A percentile compares a stretch with the other conserved stretches of the same genome.
Evolutionary conservation across 1,140 invertebrate species (phyloP).

Genomic region (Drosophila eugracilis): DNA sequence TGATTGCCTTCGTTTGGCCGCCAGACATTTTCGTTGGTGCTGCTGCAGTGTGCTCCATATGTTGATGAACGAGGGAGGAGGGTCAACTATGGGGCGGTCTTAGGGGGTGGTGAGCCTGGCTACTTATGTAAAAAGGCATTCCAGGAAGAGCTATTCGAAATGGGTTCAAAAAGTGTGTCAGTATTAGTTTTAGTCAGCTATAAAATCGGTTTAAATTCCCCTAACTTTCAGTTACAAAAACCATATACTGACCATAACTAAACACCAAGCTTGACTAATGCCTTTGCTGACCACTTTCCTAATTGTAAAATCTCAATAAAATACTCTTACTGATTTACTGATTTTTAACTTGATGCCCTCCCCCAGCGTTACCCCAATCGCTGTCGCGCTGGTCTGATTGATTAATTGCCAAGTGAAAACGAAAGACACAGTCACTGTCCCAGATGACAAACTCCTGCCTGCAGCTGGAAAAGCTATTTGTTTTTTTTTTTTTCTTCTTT

Average conservation of each 20-base stretch:
- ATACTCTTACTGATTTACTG: conserved; percentile 4
- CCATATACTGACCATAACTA: too few species aligned
- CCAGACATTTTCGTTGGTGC: conserved; percentile 58
- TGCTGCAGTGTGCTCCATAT: conserved; percentile 43
- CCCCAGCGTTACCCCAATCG: not conserved
- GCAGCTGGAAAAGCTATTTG: conserved; percentile 31
- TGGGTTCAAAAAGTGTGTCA: not conserved
- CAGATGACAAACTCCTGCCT: conserved; percentile 50
- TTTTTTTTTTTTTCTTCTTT: conserved; percentile 8
- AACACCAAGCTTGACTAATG: conserved; percentile 3
- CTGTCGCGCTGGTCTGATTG: conserved; percentile 16
- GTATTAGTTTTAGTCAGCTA: too few species aligned
- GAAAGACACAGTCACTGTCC: conserved; percentile 38
- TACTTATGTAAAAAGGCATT: conserved; percentile 36
- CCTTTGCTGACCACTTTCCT: conserved; percentile 15
- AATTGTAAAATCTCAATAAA: conserved; percentile 44
- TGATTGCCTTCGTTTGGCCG: conserved; percentile 80
- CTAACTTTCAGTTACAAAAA: too few species aligned
- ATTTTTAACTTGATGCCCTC: conserved; percentile 13
- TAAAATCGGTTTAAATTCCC: too few species aligned
- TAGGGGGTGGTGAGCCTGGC: conserved; percentile 12
- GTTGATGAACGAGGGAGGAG: conserved; percentile 6
- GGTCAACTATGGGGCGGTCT: conserved; percentile 11
- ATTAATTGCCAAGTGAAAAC: conserved; percentile 42
- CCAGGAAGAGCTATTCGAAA: conserved; percentile 12